Conservation (phyloP, 2,113 vertebrate genomes). For the Turdus rufiventris region DNA sequence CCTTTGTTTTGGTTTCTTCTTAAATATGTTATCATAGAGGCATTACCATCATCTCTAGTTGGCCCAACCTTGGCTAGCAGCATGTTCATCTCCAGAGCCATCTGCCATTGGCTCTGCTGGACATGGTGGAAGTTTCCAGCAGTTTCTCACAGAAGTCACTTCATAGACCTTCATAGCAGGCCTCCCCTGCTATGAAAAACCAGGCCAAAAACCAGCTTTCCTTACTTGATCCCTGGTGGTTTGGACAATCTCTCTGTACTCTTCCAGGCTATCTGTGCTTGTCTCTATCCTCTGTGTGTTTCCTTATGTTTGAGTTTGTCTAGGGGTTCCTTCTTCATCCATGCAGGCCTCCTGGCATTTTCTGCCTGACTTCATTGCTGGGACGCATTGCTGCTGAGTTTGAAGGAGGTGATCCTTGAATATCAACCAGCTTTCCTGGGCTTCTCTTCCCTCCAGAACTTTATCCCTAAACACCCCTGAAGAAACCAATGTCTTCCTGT, state of each 20-base stretch:
- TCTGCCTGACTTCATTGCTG: background rate
- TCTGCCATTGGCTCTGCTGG: background rate
- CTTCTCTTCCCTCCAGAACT: background rate
- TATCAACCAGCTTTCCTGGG: background rate
- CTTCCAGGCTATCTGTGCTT: background rate
- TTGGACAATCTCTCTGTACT: background rate
- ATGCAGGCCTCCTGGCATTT: background rate
- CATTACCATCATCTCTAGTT: background rate
- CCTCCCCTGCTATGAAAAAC: fast-evolving
- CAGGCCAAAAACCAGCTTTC: background rate
- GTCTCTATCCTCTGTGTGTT: background rate
- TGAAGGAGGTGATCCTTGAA: background rate
- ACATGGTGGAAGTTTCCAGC: background rate
- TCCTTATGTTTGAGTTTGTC: background rate
- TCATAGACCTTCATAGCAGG: too few species aligned
- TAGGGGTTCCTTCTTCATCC: background rate
- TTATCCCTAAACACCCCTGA: background rate
- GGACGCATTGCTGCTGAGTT: background rate
- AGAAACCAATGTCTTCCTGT: background rate
- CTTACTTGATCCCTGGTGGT: background rate
- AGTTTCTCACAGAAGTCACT: background rate
- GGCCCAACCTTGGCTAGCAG: background rate
- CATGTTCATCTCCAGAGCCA: background rate
- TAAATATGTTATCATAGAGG: background rate
- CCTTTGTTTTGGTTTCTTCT: background rate